Evolutionary conservation across 2,888 invertebrate species (phyloP), one percentile per base, ranked within the genome.

Genomic region (Agrilus biguttatus): DNA sequence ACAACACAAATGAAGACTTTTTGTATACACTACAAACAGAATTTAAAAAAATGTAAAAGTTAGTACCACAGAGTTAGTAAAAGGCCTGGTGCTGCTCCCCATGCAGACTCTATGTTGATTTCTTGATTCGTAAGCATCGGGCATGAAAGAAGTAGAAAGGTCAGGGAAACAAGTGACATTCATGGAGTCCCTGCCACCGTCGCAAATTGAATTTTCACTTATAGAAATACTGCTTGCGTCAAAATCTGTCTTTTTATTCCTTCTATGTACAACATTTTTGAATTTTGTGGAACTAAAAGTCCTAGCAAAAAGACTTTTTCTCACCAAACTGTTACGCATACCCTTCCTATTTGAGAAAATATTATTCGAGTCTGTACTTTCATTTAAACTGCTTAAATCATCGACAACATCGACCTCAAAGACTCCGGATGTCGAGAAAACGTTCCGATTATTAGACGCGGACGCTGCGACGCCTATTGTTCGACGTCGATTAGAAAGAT

Each of bases 61-160:
- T 65, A 65, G 65, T 65, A 65, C 64, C 64, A 56, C 59, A 55
- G 57, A 51, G 56, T 60, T 54, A 59, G 57, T 52, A 51, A 58
- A 55, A 52, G 61, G 55, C 59, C 58, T 50, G 57, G 55, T 49
- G 55, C 49, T 48, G 41, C 44, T 48, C 47, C 51, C 54, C 51
- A 48, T 48, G 52, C 55, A 55, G 53, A 55, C 53, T 54, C 45
- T 52, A 45, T 47, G 42, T 47, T 54, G 54, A 43, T 28, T 54
- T 55, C 45, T 52, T 45, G 47, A 43, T 46, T 54, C 55, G 45
- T 10, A 28, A 28, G 37, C 40, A 19, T 42, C 42, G 43, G 47
- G 44, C 37, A 45, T 34, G 39, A 61, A 57, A 56, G 55, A 53
- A 12, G 57, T 44, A 59, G 62, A 62, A 48, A 65, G 57, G 46